Percentiles rank a stretch among this genome's conserved stretches.
Evolutionary conservation across 2,113 vertebrate genomes (phyloP).

Genomic region (Cololabis saira): DNA sequence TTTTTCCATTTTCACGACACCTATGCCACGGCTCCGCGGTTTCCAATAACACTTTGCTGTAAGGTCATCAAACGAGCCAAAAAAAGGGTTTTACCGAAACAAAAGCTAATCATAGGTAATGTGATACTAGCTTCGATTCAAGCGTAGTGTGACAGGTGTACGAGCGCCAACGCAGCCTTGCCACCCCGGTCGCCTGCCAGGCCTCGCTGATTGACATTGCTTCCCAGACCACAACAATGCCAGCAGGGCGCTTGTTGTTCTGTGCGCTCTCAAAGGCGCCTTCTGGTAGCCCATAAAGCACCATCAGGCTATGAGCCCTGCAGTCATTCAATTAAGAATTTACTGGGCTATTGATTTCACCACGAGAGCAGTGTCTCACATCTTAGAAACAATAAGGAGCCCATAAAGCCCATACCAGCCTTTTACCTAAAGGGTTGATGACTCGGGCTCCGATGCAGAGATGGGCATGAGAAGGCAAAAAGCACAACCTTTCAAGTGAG

Average conservation of each 20-base stretch:
- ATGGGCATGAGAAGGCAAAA: slow-evolving; percentile 24
- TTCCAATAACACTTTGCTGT: slow-evolving; percentile 12
- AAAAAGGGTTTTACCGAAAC: slow-evolving; percentile 27
- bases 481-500: background rate
- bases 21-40: slow-evolving; percentile 14
- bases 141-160: slow-evolving; percentile 43
- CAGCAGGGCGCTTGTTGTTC: slow-evolving; percentile 56
- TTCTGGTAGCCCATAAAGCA: slow-evolving; percentile 62
- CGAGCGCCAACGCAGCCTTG: slow-evolving; percentile 4
- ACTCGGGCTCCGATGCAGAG: slow-evolving; percentile 23
- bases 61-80: slow-evolving; percentile 28
- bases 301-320: slow-evolving; percentile 55
- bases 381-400: slow-evolving; percentile 59
- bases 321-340: slow-evolving; percentile 75
- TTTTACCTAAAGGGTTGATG: slow-evolving; percentile 48
- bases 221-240: slow-evolving; percentile 60
- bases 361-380: slow-evolving; percentile 48
- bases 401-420: slow-evolving; percentile 43
- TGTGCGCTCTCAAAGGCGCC: slow-evolving; percentile 42
- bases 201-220: slow-evolving; percentile 41
- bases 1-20: slow-evolving; percentile 7
- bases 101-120: slow-evolving; percentile 45
- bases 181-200: slow-evolving; percentile 47
- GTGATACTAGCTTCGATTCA: slow-evolving; percentile 17
- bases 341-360: slow-evolving; percentile 73